phyloP scores from a whole-genome alignment of 1,140 invertebrate species.

The Thaumatotibia leucotreta region DNA sequence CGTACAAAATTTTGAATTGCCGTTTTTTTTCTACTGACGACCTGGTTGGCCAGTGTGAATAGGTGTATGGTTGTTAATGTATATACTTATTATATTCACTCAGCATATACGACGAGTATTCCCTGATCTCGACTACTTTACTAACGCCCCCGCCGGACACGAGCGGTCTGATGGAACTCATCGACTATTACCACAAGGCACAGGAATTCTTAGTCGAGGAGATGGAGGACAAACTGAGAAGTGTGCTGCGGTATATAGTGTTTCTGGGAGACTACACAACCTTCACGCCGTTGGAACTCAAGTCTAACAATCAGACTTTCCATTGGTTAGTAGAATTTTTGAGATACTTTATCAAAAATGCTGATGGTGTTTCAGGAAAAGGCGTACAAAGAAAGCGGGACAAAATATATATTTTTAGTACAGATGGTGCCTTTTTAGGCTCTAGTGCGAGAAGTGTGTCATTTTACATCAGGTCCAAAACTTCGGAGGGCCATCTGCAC shows the following conservation, averaged over 20 bases:
- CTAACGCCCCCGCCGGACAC: slow-evolving; percentile 89
- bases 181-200: slow-evolving; percentile 85
- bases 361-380: background rate
- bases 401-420: no score
- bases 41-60: no score
- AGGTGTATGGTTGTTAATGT: no score
- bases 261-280: slow-evolving; percentile 87
- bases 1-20: no score
- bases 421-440: no score
- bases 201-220: slow-evolving; percentile 83
- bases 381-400: no score
- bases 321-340: slow-evolving; percentile 83
- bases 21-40: no score
- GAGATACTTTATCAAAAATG: no score
- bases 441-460: no score
- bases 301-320: slow-evolving; percentile 90
- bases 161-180: slow-evolving; percentile 89
- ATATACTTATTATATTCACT: no score
- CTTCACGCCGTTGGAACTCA: slow-evolving; percentile 89
- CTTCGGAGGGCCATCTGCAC: no score
- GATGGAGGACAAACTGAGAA: slow-evolving; percentile 85
- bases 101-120: slow-evolving; percentile 91
- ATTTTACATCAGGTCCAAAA: no score
- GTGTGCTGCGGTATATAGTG: slow-evolving; percentile 82
- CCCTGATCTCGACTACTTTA: slow-evolving; percentile 86